Evolutionary conservation across 2,797 vertebrate species (phyloP).

Genomic region (Oophaga sylvatica): DNA sequence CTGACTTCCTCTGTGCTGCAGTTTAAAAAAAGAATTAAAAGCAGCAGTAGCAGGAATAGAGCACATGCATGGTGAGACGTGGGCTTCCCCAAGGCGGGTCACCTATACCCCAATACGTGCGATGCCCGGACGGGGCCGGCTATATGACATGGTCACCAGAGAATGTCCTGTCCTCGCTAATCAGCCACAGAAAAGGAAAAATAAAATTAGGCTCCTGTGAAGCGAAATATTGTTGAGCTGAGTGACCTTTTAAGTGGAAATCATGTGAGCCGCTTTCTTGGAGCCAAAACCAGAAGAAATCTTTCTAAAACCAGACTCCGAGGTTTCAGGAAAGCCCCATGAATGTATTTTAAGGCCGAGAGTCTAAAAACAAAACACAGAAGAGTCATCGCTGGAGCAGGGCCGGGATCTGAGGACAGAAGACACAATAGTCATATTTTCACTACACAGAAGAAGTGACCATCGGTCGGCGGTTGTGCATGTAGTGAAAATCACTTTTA

Average conservation of each 20-base stretch:
- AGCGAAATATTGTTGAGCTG: neutral
- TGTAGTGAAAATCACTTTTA: too few species aligned
- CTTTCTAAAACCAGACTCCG: slow-evolving; percentile 14
- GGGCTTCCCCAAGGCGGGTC: neutral
- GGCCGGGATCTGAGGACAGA: neutral
- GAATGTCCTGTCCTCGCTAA: neutral
- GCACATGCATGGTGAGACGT: neutral
- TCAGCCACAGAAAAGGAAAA: slow-evolving; percentile 2
- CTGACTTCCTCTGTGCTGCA: neutral
- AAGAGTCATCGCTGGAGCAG: slow-evolving; percentile 1
- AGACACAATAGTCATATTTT: too few species aligned
- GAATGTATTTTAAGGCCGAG: slow-evolving; percentile 1
- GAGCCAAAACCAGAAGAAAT: neutral
- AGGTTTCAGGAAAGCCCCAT: slow-evolving; percentile 36
- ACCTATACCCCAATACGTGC: neutral
- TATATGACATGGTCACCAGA: neutral
- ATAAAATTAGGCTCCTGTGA: neutral
- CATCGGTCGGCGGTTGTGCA: too few species aligned
- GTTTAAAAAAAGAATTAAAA: neutral
- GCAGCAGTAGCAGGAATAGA: neutral
- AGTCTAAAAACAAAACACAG: neutral
- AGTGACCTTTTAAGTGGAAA: neutral
- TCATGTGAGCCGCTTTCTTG: neutral
- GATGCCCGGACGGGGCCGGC: too few species aligned
- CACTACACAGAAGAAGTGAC: neutral